These are phyloP conservation scores for Danio kyathit DNA, from an alignment of 2,797 vertebrate genomes.

Conservation along the genomic window DNA sequence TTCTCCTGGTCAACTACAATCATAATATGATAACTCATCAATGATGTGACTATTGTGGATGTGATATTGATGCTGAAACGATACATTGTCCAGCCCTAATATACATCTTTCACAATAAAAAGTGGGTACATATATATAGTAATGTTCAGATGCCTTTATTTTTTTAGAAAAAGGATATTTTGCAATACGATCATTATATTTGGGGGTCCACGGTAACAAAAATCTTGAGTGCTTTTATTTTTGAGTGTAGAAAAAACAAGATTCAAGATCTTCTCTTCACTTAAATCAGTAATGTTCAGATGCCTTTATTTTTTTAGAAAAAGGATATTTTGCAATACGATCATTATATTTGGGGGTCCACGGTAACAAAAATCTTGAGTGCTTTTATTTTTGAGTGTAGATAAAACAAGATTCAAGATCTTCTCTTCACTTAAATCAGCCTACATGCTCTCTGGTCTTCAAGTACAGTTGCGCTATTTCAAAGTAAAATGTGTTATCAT, in stretches of 20 bases:
- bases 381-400: neutral
- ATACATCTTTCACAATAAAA: neutral
- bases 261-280: neutral
- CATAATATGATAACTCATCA: too few species aligned
- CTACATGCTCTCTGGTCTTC: neutral
- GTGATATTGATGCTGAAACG: too few species aligned
- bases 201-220: neutral
- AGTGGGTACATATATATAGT: neutral
- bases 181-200: neutral
- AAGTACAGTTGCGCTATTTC: neutral
- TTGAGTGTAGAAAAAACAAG: neutral
- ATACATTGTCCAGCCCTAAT: too few species aligned
- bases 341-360: neutral
- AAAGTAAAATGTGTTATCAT: neutral
- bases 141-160: neutral
- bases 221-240: neutral
- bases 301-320: slow-evolving; percentile 3
- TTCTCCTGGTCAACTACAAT: too few species aligned
- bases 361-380: neutral
- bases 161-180: neutral
- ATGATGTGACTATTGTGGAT: too few species aligned
- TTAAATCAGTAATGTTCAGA: neutral
- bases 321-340: neutral
- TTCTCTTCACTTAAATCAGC: neutral
- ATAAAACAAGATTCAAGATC: neutral